These are phyloP conservation scores for Bagarius yarrelli DNA, from an alignment of 2,113 vertebrate species.

Conservation along the genomic window DNA sequence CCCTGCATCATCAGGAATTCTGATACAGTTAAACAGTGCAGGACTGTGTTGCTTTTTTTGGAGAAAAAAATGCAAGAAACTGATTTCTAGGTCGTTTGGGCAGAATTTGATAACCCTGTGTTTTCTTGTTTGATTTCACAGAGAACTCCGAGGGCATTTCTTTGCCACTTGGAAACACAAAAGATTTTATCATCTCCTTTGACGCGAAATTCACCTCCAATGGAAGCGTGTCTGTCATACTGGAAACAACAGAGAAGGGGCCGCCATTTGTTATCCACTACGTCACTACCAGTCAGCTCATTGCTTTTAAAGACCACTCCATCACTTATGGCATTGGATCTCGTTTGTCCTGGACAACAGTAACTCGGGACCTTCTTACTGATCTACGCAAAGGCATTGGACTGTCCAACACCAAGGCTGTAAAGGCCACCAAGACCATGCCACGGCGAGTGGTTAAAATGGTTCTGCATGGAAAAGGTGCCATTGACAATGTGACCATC, in stretches of 20 bases:
- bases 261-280: constrained; percentile 89
- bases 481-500: constrained; percentile 89
- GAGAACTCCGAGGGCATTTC: constrained; percentile 86
- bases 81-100: not conserved
- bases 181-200: constrained; percentile 92
- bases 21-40: not conserved
- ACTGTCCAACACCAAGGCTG: constrained; percentile 95
- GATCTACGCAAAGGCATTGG: constrained; percentile 94
- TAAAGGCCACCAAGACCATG: constrained; percentile 94
- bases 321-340: constrained; percentile 89
- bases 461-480: constrained; percentile 80
- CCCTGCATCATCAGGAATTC: constrained; percentile 44
- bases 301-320: constrained; percentile 82
- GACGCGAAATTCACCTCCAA: constrained; percentile 89
- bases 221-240: constrained; percentile 86
- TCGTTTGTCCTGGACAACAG: constrained; percentile 83
- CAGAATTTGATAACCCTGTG: constrained; percentile 8
- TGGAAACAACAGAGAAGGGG: constrained; percentile 91
- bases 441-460: constrained; percentile 83
- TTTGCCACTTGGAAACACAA: constrained; percentile 84
- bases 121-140: constrained; percentile 60
- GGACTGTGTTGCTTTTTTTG: not conserved
- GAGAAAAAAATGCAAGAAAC: not conserved
- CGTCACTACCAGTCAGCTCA: constrained; percentile 82
- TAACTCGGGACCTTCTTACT: constrained; percentile 91